A percentile compares a stretch with the other conserved stretches of the same genome.
phyloP scores from a whole-genome alignment of 1,140 invertebrate genomes.

The Euura saliciscinereae region DNA sequence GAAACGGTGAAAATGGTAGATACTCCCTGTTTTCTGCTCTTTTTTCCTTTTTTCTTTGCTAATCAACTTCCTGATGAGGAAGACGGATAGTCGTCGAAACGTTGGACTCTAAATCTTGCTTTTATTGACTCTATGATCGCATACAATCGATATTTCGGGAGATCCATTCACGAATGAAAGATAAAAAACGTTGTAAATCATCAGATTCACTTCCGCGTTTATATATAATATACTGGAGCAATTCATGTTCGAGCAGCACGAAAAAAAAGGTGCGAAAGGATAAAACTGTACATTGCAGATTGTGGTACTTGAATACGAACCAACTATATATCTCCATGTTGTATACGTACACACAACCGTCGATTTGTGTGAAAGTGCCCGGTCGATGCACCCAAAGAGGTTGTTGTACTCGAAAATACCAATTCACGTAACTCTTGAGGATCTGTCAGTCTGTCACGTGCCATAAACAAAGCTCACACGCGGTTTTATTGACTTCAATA shows the following conservation, averaged over 20 bases:
- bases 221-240: background rate
- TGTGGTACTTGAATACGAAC: background rate
- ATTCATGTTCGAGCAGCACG: background rate
- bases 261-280: background rate
- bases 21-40: no score
- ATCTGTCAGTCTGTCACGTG: background rate
- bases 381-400: background rate
- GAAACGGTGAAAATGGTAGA: no score
- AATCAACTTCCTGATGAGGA: no score
- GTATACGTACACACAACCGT: background rate
- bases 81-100: no score
- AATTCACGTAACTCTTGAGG: slow-evolving; percentile 7
- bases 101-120: no score
- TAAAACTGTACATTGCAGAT: background rate
- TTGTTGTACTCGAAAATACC: slow-evolving; percentile 5
- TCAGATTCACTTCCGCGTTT: no score
- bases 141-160: no score
- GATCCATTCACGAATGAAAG: background rate
- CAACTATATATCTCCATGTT: background rate
- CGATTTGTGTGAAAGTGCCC: background rate
- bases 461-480: background rate
- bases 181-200: background rate
- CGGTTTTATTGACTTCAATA: no score
- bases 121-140: no score
- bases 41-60: no score